Evolutionary conservation across 2,888 invertebrate species (phyloP).

Genomic region (Priocnemis perturbator): DNA sequence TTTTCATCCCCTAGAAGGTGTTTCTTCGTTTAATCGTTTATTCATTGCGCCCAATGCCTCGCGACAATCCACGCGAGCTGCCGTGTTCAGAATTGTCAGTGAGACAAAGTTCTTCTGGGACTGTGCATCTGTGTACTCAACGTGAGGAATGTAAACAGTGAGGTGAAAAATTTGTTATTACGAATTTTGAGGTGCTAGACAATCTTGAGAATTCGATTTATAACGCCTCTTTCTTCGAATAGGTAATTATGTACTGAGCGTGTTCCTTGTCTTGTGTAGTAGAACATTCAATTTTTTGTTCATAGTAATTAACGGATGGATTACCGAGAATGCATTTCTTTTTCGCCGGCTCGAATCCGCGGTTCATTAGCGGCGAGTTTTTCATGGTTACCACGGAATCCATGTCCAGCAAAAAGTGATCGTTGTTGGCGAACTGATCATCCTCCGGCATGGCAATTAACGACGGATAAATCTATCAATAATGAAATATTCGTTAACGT

Average conservation of each 20-base stretch:
- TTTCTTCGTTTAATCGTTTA: neutral
- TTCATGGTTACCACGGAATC: slow-evolving; percentile 63
- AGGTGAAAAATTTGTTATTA: no score
- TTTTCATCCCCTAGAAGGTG: slow-evolving; percentile 58
- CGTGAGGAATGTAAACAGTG: no score
- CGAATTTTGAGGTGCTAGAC: no score
- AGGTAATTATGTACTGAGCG: no score
- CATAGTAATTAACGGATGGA: neutral
- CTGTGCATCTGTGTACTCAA: no score
- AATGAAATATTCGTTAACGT: neutral
- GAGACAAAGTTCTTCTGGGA: no score
- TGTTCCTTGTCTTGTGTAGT: no score
- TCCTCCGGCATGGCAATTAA: slow-evolving; percentile 41
- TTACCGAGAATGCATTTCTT: slow-evolving; percentile 67
- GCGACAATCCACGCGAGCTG: no score
- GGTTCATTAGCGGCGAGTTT: slow-evolving; percentile 39
- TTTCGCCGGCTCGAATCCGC: slow-evolving; percentile 50
- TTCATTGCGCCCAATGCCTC: no score
- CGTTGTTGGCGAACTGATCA: slow-evolving; percentile 57
- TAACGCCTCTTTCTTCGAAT: no score
- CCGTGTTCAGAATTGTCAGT: no score
- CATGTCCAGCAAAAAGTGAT: slow-evolving; percentile 67
- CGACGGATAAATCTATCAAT: slow-evolving; percentile 58
- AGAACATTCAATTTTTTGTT: neutral
- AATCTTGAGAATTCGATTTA: no score